A percentile compares a stretch with the other conserved stretches of the same genome.
Evolutionary conservation across 1,140 invertebrate genomes (phyloP).

Genomic region (Nebria ingens): DNA sequence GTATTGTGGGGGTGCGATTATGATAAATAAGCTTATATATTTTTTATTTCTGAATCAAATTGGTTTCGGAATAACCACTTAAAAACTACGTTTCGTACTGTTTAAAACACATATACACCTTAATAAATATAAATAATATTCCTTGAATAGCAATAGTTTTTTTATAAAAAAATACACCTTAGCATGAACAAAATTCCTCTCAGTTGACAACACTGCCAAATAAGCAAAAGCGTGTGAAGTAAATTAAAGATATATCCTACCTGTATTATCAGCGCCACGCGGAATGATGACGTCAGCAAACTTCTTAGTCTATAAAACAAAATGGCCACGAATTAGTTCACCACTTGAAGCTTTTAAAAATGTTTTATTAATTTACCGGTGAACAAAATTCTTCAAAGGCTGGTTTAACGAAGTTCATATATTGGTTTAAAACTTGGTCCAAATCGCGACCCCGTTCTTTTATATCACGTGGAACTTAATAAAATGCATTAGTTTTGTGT

Average conservation of each 20-base stretch:
- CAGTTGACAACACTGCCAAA: too few species aligned
- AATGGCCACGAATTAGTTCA: too few species aligned
- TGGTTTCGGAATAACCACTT: too few species aligned
- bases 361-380: slow-evolving; percentile 79
- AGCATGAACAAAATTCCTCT: too few species aligned
- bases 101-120: too few species aligned
- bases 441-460: slow-evolving; percentile 87
- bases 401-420: slow-evolving; percentile 95
- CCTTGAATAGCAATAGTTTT: too few species aligned
- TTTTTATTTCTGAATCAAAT: too few species aligned
- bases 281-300: slow-evolving; percentile 99
- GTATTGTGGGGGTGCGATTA: too few species aligned
- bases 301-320: slow-evolving; percentile 83
- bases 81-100: too few species aligned
- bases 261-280: slow-evolving; percentile 89
- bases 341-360: slow-evolving; percentile 13
- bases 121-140: too few species aligned
- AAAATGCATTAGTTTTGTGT: slow-evolving; percentile 14
- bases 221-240: neutral
- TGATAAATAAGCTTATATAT: too few species aligned
- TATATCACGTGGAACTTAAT: slow-evolving; percentile 82
- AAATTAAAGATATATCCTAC: slow-evolving; percentile 43
- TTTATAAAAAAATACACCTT: too few species aligned
- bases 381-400: slow-evolving; percentile 99
- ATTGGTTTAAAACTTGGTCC: slow-evolving; percentile 90